Evolutionary conservation across 2,888 invertebrate genomes (phyloP), one percentile per base, ranked within the genome.

Genomic region (Cremastobaeus sp.): DNA sequence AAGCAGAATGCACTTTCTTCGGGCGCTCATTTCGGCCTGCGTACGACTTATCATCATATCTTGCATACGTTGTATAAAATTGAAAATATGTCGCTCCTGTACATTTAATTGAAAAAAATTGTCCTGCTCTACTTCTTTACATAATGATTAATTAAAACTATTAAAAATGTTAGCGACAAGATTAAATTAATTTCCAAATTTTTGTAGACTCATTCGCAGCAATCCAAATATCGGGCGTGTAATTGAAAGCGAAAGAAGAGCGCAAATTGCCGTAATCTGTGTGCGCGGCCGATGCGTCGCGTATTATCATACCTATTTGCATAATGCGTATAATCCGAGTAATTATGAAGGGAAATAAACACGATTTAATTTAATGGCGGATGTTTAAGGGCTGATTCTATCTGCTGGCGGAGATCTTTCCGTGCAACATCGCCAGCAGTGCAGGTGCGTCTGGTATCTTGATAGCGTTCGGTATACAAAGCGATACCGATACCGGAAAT

Each of bases 271-370:
- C 81, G 84, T 85, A 85, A 86, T 86, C 82, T 80, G 69, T 76
- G 74, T 69, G 70, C 69, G 66, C 74, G 68, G 71, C 60, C 48
- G 54, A 65, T 48, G 69, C 72, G 75, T 62, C 60, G 41, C n/a
- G 57, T 34, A 87, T 86, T 87, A 86, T 85, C 86, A 86, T 85
- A 85, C 64, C 82, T 81, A 86, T 87, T 87, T 86, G 84, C 86
- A 87, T 87, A 87, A 87, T 86, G 85, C 85, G 83, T 84, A 86
- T 87, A 86, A 87, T 87, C 86, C 86, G 83, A 85, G 86, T 86
- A 86, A 87, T 87, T 87, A 87, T 86, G 82, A 83, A 83, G 83
- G 84, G 83, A 85, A 86, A 87, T 87, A 85, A 86, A 86, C 86
- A 86, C 86, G 85, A 86, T 86, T 86, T 86, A 83, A 85, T 86